Evolutionary conservation across 2,888 invertebrate genomes (phyloP), one percentile per base, ranked within the genome.

Genomic region (Mylabris sibirica): DNA sequence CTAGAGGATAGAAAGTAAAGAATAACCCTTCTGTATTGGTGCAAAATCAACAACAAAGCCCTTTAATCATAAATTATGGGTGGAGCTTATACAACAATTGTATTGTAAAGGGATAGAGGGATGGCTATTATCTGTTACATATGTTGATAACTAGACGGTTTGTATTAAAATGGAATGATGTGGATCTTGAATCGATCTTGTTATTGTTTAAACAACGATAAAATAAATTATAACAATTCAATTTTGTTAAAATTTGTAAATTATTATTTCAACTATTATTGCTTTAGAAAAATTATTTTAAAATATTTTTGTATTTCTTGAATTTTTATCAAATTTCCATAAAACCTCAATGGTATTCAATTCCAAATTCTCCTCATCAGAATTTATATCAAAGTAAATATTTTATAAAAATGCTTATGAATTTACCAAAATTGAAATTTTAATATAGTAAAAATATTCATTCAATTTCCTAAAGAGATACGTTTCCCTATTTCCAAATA

Each of bases 61-160:
- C 66, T 78, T 79, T 77, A 75, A 76, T 77, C 76, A 77, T 77
- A 72, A 79, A 65, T 70, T 75, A 76, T 76, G 78, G 80, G 80
- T 74, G 80, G 79, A 70, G 76, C 68, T 68, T 71, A 63, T 61
- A 57, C 38, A 38, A 67, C 61, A 64, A 67, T 41, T 64, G 49
- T 63, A 22, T 64, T 53, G 59, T 63, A 63, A 70, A 66, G 65
- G 74, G 75, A 75, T 49, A 24, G 24, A 12, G 20, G 53, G 12
- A 24, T 24, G 53, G 12, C 3, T 24, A 53, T 53, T 49, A 49
- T 49, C 20, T 20, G 20, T 8, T 49, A 20, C 72, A 69, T 71
- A 68, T 73, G 74, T 74, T 75, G 75, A 74, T 77, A 77, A 75
- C 75, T 75, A 76, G 76, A 76, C 64, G 59, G 60, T 24, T 60